A percentile compares a stretch with the other conserved stretches of the same genome.
These are phyloP conservation scores for Phyllotis vaccarum DNA, from an alignment of 2,797 vertebrate genomes.

Conservation along the genomic window DNA sequence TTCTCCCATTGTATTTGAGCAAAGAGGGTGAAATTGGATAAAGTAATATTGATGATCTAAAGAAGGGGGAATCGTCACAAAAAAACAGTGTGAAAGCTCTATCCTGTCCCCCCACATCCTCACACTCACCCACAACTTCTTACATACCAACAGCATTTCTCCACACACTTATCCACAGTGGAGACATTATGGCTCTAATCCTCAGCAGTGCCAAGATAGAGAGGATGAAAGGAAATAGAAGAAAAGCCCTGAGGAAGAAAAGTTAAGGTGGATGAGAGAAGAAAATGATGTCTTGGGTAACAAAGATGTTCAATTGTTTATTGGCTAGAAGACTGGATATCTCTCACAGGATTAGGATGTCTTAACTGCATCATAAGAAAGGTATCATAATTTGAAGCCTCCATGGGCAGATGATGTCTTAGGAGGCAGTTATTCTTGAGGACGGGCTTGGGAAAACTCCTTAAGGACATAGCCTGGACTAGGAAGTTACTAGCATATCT, in stretches of 20 bases:
- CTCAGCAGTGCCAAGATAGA: not conserved
- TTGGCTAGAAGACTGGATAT: not conserved
- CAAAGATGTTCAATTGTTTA: not conserved
- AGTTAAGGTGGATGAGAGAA: not conserved
- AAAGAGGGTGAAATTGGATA: not conserved
- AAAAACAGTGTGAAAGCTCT: not conserved
- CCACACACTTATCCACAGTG: not conserved
- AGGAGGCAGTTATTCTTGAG: not conserved
- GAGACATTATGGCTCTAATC: not conserved
- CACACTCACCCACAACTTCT: not conserved
- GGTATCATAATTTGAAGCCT: not conserved
- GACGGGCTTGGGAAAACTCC: not conserved
- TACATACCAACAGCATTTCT: not conserved
- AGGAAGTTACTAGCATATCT: not conserved
- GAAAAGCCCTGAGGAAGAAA: not conserved
- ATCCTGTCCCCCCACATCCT: not conserved
- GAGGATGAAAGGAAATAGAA: not conserved
- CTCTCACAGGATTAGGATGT: not conserved
- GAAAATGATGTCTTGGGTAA: not conserved
- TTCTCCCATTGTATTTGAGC: conserved; percentile 55
- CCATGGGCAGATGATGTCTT: not conserved
- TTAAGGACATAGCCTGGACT: not conserved
- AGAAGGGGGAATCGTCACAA: not conserved
- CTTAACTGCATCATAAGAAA: not conserved
- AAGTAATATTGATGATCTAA: not conserved